Conservation (phyloP, 92 coral and sea anemone species). For the Desmophyllum pertusum region DNA sequence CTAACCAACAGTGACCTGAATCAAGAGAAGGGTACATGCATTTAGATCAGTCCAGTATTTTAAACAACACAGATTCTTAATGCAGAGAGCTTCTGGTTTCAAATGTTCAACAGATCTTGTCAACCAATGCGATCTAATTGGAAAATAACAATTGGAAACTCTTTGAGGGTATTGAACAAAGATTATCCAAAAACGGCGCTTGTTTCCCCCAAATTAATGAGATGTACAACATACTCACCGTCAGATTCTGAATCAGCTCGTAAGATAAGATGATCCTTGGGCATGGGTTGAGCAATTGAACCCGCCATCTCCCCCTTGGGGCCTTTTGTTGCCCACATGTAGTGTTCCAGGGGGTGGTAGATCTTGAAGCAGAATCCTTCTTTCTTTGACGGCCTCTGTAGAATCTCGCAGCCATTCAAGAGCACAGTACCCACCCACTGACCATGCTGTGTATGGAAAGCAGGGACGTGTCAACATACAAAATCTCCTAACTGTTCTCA, state of each 20-base stretch:
- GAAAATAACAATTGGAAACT: too few species aligned
- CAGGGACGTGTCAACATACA: not conserved
- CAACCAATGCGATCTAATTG: too few species aligned
- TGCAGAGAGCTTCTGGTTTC: not conserved
- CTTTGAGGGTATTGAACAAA: too few species aligned
- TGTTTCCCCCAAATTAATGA: too few species aligned
- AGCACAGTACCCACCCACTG: conserved; percentile 99
- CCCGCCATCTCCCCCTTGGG: conserved; percentile 98
- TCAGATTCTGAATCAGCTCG: conserved; percentile 96
- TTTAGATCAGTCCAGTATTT: not conserved
- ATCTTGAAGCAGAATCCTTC: conserved; percentile 98
- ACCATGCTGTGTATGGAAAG: conserved; percentile 67
- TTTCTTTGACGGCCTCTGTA: conserved; percentile 96
- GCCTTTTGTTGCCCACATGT: conserved; percentile 99
- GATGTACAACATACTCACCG: conserved; percentile 71
- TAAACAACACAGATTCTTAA: not conserved
- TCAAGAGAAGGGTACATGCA: not conserved
- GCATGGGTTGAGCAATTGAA: conserved; percentile 94
- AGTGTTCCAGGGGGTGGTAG: conserved; percentile 97
- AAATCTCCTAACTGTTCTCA: too few species aligned
- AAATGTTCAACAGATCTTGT: not conserved
- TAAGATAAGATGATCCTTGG: conserved; percentile 93
- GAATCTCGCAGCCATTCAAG: conserved; percentile 91
- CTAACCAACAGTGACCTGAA: conserved; percentile 94
- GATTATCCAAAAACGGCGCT: too few species aligned